Evolutionary conservation across 2,797 vertebrate species (phyloP).

Genomic region (Bryconaethiops microstoma): DNA sequence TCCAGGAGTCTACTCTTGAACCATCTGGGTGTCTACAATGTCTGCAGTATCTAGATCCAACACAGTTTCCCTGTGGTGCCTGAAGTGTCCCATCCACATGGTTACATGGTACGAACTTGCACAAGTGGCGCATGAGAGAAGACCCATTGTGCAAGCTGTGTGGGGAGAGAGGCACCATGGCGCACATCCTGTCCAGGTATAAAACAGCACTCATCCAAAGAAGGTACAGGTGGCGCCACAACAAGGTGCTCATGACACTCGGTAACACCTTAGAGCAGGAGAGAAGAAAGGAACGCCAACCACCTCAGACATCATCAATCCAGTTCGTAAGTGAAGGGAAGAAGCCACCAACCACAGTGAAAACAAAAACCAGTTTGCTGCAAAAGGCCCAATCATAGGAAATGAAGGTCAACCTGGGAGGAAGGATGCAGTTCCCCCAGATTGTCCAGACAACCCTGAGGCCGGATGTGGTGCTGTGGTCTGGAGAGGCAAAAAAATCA

Average conservation of each 20-base stretch:
- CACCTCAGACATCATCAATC: background rate
- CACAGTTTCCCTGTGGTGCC: background rate
- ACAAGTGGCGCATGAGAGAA: slow-evolving; percentile 16
- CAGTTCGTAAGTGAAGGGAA: too few relatives aligned
- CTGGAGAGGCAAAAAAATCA: too few relatives aligned
- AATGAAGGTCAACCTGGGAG: too few relatives aligned
- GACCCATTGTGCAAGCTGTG: slow-evolving; percentile 21
- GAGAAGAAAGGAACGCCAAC: slow-evolving; percentile 9
- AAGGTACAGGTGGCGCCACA: slow-evolving; percentile 8
- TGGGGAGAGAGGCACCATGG: slow-evolving; percentile 3
- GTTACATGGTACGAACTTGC: background rate
- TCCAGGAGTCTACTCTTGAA: background rate
- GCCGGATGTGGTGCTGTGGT: too few relatives aligned
- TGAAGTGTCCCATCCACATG: background rate
- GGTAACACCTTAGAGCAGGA: slow-evolving; percentile 4
- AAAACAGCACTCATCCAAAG: slow-evolving; percentile 26
- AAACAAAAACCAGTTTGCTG: too few relatives aligned
- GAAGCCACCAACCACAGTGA: too few relatives aligned
- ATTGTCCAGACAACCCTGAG: too few relatives aligned
- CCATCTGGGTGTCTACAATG: background rate
- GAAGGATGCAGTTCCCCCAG: too few relatives aligned
- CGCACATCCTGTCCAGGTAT: slow-evolving; percentile 19
- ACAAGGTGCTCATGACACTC: background rate
- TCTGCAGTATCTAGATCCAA: background rate
- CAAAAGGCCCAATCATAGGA: too few relatives aligned